Conservation (phyloP, 2,888 invertebrate genomes). For the Periphyllus acericola region DNA sequence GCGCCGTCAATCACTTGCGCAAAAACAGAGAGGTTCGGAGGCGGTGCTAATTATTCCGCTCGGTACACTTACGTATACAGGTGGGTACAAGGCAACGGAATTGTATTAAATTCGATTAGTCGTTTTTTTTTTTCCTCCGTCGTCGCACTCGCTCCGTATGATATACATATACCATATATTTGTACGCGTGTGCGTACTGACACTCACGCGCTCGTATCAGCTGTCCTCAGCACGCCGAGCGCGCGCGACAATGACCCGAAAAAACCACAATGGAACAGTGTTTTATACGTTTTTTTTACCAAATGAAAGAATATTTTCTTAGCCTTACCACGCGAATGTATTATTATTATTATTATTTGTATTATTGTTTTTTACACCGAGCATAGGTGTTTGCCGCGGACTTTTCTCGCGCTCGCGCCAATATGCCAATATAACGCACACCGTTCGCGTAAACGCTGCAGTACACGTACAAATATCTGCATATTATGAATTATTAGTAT, state of each 20-base stretch:
- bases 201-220: neutral
- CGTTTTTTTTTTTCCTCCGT: neutral
- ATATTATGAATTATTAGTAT: neutral
- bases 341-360: neutral
- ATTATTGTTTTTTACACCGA: neutral
- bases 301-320: neutral
- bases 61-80: neutral
- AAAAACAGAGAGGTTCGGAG: neutral
- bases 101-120: neutral
- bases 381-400: neutral
- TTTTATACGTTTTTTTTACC: neutral
- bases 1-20: neutral
- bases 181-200: neutral
- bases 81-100: constrained; percentile 18
- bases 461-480: neutral
- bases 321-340: neutral
- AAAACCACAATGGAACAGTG: neutral
- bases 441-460: neutral
- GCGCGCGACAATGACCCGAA: constrained; percentile 40
- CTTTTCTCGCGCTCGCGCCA: neutral
- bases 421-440: neutral
- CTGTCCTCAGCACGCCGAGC: constrained; percentile 29
- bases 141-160: neutral
- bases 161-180: neutral
- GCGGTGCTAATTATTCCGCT: neutral